A percentile compares a stretch with the other conserved stretches of the same genome.
phyloP scores from a whole-genome alignment of 2,113 vertebrate species.

The Platichthys stellatus region DNA sequence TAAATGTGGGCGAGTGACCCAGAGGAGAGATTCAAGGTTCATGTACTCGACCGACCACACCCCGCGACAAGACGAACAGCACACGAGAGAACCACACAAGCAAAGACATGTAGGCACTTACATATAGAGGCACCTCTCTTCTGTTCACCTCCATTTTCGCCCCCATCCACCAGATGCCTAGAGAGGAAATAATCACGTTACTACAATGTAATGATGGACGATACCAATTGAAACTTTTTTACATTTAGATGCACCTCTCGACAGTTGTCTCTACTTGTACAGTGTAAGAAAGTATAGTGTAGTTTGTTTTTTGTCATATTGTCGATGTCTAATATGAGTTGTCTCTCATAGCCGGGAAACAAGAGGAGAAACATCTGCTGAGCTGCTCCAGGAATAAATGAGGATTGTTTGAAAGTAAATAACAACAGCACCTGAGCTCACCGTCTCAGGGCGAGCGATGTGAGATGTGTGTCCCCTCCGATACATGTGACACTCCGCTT shows the following conservation, averaged over 20 bases:
- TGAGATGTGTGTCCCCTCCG: not conserved
- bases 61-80: not conserved
- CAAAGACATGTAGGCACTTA: slow-evolving; percentile 77
- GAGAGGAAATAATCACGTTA: slow-evolving; percentile 52
- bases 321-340: no score
- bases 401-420: not conserved
- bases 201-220: not conserved
- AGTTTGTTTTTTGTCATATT: not conserved
- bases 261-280: not conserved
- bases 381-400: not conserved
- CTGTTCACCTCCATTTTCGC: slow-evolving; percentile 89
- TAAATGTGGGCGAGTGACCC: not conserved
- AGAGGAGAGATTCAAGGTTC: not conserved
- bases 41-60: not conserved
- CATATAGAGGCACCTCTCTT: slow-evolving; percentile 89
- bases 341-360: not conserved
- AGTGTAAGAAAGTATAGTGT: no score
- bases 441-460: not conserved
- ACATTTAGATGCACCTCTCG: not conserved
- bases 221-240: no score
- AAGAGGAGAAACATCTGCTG: not conserved
- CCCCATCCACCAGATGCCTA: slow-evolving; percentile 82
- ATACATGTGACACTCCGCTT: not conserved
- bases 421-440: not conserved
- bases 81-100: not conserved